Percentiles rank a stretch among this genome's conserved stretches.
phyloP scores from a whole-genome alignment of 2,113 vertebrate genomes.

The Hyperopisus bebe region DNA sequence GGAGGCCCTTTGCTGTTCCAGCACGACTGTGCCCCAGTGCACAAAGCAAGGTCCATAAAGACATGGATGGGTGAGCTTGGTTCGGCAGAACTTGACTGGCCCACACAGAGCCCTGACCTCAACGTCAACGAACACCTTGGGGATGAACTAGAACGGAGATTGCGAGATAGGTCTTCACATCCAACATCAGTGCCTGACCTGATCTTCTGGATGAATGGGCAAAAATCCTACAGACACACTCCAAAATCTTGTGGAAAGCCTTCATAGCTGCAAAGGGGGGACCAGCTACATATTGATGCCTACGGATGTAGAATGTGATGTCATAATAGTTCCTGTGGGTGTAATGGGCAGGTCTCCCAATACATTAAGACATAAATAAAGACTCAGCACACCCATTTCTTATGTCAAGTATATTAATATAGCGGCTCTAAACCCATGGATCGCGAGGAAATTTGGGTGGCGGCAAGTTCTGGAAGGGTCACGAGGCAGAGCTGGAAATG shows the following conservation, averaged over 20 bases:
- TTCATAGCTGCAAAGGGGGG: not conserved
- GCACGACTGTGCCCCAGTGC: too few relatives aligned
- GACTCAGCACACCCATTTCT: too few relatives aligned
- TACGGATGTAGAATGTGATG: not conserved
- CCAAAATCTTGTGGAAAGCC: not conserved
- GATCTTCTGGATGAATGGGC: not conserved
- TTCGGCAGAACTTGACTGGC: not conserved
- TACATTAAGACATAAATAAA: not conserved
- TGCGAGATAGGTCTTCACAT: not conserved
- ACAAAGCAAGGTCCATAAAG: not conserved
- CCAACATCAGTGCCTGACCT: not conserved
- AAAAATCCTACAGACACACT: not conserved
- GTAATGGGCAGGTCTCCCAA: not conserved
- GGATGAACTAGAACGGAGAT: not conserved
- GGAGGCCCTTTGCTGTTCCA: not conserved
- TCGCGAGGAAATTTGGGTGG: too few relatives aligned
- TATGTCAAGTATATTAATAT: not conserved
- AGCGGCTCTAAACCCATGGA: too few relatives aligned
- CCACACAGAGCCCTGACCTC: not conserved
- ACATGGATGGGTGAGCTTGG: not conserved
- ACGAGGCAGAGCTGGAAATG: too few relatives aligned
- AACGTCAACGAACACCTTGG: not conserved
- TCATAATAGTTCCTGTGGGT: not conserved
- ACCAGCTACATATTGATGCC: not conserved
- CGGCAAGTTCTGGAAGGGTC: not conserved